Evolutionary conservation across 2,113 vertebrate species (phyloP).

Genomic region (Pelvicachromis taeniatus): DNA sequence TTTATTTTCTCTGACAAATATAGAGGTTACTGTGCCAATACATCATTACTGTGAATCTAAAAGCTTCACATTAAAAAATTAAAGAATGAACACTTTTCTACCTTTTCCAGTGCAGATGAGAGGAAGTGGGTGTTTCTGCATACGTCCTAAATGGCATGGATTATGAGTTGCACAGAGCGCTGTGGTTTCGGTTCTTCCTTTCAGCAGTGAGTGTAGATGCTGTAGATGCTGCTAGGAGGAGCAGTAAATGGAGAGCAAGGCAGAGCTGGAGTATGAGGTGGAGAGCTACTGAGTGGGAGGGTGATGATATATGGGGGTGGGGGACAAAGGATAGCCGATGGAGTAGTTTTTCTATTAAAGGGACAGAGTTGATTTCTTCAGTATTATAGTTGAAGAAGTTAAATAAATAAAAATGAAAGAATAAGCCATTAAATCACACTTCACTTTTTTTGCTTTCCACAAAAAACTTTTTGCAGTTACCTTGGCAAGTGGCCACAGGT

Average conservation of each 20-base stretch:
- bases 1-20: background rate
- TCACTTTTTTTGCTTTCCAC: background rate
- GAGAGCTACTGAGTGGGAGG: slow-evolving; percentile 44
- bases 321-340: slow-evolving; percentile 5
- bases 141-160: slow-evolving; percentile 58
- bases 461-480: background rate
- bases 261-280: slow-evolving; percentile 44
- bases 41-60: background rate
- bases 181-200: slow-evolving; percentile 58
- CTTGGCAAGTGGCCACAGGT: background rate
- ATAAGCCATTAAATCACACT: background rate
- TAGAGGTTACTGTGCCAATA: background rate
- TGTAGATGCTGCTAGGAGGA: slow-evolving; percentile 51
- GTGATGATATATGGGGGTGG: background rate
- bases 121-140: slow-evolving; percentile 49
- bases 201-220: slow-evolving; percentile 42
- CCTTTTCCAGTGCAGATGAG: slow-evolving; percentile 52
- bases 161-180: slow-evolving; percentile 11
- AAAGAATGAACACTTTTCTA: slow-evolving; percentile 15
- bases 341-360: slow-evolving; percentile 63
- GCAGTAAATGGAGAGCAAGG: slow-evolving; percentile 38
- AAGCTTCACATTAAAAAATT: background rate
- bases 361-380: slow-evolving; percentile 27
- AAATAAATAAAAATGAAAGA: background rate
- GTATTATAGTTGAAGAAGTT: background rate